Evolutionary conservation across 1,140 invertebrate genomes (phyloP).

Genomic region (Tenebrio molitor): DNA sequence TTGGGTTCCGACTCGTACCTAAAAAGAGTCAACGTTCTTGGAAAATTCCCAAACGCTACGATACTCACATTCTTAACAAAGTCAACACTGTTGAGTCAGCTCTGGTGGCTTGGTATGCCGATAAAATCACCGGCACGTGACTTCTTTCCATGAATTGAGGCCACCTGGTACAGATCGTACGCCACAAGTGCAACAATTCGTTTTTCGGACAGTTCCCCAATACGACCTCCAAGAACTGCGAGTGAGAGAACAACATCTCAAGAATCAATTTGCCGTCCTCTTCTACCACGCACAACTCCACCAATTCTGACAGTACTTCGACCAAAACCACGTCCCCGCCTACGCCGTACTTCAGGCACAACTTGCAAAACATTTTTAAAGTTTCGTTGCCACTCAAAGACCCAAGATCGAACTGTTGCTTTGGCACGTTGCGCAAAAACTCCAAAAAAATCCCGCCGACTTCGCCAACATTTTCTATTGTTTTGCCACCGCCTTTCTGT

Average conservation of each 20-base stretch:
- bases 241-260: slow-evolving; percentile 82
- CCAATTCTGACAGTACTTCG: slow-evolving; percentile 70
- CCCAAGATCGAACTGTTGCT: slow-evolving; percentile 66
- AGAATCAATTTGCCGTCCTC: slow-evolving; percentile 73
- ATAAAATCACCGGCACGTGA: slow-evolving; percentile 79
- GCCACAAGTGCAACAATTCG: slow-evolving; percentile 74
- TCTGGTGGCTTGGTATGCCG: slow-evolving; percentile 79
- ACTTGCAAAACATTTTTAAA: slow-evolving; percentile 77
- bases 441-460: slow-evolving; percentile 66
- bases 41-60: neutral
- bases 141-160: slow-evolving; percentile 72
- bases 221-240: slow-evolving; percentile 79
- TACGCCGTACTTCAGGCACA: slow-evolving; percentile 75
- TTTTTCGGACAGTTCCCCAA: slow-evolving; percentile 70
- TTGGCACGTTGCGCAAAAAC: slow-evolving; percentile 59
- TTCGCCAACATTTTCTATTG: slow-evolving; percentile 60
- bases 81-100: slow-evolving; percentile 68
- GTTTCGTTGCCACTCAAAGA: slow-evolving; percentile 69
- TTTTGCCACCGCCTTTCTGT: slow-evolving; percentile 53
- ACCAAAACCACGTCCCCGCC: slow-evolving; percentile 70
- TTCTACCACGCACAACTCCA: slow-evolving; percentile 69
- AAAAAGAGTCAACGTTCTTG: too few relatives aligned
- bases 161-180: slow-evolving; percentile 72
- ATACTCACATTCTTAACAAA: slow-evolving; percentile 62
- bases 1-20: slow-evolving; percentile 58